Evolutionary conservation across 2,113 vertebrate genomes (phyloP), one percentile per base, ranked within the genome.

Genomic region (Podarcis muralis): DNA sequence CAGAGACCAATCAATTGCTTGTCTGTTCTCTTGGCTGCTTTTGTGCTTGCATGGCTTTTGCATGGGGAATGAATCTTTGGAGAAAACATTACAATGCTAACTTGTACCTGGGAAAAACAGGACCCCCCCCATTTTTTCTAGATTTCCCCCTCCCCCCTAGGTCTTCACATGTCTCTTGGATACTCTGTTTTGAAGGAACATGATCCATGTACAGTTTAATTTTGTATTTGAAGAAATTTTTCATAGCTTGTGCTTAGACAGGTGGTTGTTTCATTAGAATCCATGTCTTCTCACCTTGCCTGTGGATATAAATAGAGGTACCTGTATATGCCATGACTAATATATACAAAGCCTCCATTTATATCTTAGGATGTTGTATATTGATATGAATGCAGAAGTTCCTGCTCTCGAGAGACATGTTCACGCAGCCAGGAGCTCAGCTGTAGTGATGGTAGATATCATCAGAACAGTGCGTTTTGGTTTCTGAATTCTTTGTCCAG

Each of bases 41-140:
- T 75, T 89, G 78, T 87, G 88, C 92, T 94, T 86, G 32, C 53
- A 65, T 88, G 76, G 77, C 62, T 86, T 77, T 35, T 68, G 68
- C 87, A 48, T 11, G 81, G 84, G 40, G n/a, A 77, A 13, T 86
- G 53, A 59, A 16, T 68, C 77, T 85, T n/a, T 1, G 13, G 1
- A 53, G 85, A 71, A 3, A 77, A 35, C 7, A 65, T 68, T 16
- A 48, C 48, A 27, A 74, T 12, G 1, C 11, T 75, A 40, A 40
- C 40, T 40, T 40, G 40, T 4, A 40, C 5, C 40, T 40, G 5
- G 40, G 40, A 5, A 40, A 40, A 40, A 40, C 4, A 5, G 5
- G 4, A 3, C 2, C 35, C 40, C 40, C 40, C 40, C 40, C 5
- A 40, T 40, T 40, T 40, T 40, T 40, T 40, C 40, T 40, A 40